A percentile compares a stretch with the other conserved stretches of the same genome.
phyloP scores from a whole-genome alignment of 2,797 vertebrate species.

The Chaetophractus vellerosus region DNA sequence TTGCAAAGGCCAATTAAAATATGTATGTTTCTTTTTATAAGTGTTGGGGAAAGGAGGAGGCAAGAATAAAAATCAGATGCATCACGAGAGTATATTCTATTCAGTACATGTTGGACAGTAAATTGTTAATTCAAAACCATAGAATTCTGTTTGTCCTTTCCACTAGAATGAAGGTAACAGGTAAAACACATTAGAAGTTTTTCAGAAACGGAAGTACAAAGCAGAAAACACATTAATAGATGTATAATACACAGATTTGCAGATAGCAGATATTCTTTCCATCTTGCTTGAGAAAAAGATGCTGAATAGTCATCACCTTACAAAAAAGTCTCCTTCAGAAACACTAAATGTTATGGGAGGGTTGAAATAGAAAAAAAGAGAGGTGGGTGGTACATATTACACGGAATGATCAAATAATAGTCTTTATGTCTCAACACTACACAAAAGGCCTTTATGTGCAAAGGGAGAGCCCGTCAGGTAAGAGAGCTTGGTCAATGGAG shows the following conservation, averaged over 20 bases:
- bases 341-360: neutral
- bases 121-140: neutral
- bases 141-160: neutral
- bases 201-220: constrained; percentile 24
- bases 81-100: neutral
- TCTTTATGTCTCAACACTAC: neutral
- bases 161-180: neutral
- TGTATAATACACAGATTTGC: neutral
- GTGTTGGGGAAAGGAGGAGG: neutral
- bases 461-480: neutral
- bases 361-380: neutral
- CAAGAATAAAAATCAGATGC: neutral
- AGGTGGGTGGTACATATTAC: neutral
- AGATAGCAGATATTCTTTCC: neutral
- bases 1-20: neutral
- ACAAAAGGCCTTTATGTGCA: neutral
- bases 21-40: neutral
- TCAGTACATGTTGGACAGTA: neutral
- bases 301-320: neutral
- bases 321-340: constrained; percentile 7
- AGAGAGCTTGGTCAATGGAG: neutral
- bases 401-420: neutral
- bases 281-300: constrained; percentile 24
- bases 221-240: constrained; percentile 16
- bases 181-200: constrained; percentile 12